Conservation (phyloP, 2,797 vertebrate genomes). For the Hybognathus amarus region DNA sequence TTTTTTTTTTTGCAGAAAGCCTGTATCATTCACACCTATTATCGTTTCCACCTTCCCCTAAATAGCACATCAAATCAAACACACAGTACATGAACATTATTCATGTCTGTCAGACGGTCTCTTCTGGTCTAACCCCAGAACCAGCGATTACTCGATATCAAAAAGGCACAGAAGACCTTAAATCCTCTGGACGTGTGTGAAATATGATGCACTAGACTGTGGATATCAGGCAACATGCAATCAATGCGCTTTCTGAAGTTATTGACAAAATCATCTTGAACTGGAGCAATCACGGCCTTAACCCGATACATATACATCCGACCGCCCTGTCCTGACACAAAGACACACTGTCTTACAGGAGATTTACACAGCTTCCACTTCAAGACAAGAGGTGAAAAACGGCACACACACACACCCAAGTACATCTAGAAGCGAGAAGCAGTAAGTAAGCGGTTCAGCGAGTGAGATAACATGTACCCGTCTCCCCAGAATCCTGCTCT, state of each 20-base stretch:
- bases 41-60: background rate
- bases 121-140: background rate
- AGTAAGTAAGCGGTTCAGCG: conserved; percentile 34
- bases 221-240: background rate
- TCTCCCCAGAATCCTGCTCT: conserved; percentile 66
- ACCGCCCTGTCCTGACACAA: background rate
- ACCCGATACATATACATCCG: background rate
- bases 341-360: background rate
- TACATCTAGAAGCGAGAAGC: conserved; percentile 19
- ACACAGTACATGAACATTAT: background rate
- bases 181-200: background rate
- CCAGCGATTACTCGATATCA: background rate
- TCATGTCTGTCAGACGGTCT: background rate
- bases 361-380: background rate
- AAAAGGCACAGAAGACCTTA: background rate
- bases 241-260: conserved; percentile 31
- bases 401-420: background rate
- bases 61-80: background rate
- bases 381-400: conserved; percentile 16
- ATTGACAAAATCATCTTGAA: conserved; percentile 12
- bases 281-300: background rate
- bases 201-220: background rate
- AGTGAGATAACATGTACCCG: conserved; percentile 68
- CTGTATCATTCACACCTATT: background rate
- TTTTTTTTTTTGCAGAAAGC: background rate